Evolutionary conservation across 2,113 vertebrate genomes (phyloP), one percentile per base, ranked within the genome.

Genomic region (Arvicanthis niloticus): DNA sequence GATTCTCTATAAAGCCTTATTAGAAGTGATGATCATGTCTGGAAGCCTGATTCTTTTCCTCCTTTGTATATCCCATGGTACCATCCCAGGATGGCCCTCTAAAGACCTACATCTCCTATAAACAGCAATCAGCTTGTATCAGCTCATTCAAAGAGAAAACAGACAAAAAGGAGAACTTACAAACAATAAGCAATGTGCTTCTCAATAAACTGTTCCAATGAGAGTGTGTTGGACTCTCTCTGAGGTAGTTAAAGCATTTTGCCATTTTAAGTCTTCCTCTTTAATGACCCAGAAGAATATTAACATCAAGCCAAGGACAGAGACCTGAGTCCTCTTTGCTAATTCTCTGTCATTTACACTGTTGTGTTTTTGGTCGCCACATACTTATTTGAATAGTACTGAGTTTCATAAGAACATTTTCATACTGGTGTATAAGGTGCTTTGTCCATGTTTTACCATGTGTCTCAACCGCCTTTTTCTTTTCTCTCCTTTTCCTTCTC

Each of bases 101-200:
- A 72, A 89, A 17, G 3, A 75, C 56, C 17, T 77, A 42, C 11
- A 72, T 91, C 26, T 29, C 31, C 72, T 89, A 8, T 24, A 93
- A 82, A 93, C 4, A 84, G 70, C 42, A 93, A 76, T 76, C 73
- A 80, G 70, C 42, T 78, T 67, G 6, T n/a, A 73, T 48, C 51
- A 91, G 22, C 62, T 76, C 4, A 19, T 22, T 62, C 51, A 78
- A 87, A 85, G 40, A 84, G 48, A 88, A 82, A 29, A 85, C 70
- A 96, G 65, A n/a, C 21, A 75, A 93, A 89, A 91, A 42, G 37
- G 19, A 92, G 9, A 2, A 77, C 34, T 88, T 88, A 58, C 7
- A 94, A 92, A 85, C 65, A 91, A 53, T 93, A 73, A 42, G 56
- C n/a, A 87, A 48, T 11, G 21, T 37, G 45, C 58, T 84, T 93